Percentiles rank a stretch among this genome's conserved stretches.
Conservation (phyloP, 2,113 vertebrate genomes). For the Chaenogobius annularis region DNA sequence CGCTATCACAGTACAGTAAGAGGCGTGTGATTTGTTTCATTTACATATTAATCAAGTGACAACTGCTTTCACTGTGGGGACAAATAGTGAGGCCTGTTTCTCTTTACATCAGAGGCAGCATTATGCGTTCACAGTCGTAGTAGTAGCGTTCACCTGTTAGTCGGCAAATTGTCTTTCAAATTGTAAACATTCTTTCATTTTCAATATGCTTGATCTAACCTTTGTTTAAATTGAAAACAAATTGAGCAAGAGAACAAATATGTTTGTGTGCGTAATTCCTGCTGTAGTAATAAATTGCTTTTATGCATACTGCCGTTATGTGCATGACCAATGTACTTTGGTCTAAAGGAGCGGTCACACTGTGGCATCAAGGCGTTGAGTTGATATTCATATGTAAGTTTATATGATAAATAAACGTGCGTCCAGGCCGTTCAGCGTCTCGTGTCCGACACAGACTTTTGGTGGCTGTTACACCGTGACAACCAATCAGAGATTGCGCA, state of each 20-base stretch:
- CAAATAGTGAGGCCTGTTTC: neutral
- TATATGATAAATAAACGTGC: too few relatives aligned
- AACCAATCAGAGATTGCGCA: too few relatives aligned
- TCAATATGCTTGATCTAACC: neutral
- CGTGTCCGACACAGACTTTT: too few relatives aligned
- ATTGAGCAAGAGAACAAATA: neutral
- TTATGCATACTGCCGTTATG: neutral
- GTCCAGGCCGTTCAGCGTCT: too few relatives aligned
- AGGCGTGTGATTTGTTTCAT: conserved; percentile 2
- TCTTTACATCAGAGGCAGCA: neutral
- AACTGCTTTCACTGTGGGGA: neutral
- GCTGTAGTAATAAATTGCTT: neutral
- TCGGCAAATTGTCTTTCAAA: neutral
- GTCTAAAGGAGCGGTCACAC: too few relatives aligned
- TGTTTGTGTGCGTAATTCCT: neutral
- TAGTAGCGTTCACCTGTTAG: neutral
- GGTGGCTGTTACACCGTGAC: too few relatives aligned
- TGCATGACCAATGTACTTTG: too few relatives aligned
- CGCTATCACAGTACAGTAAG: conserved; percentile 33
- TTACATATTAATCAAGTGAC: conserved; percentile 3
- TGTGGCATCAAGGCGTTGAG: too few relatives aligned
- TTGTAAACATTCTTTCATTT: too few relatives aligned
- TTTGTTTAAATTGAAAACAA: neutral
- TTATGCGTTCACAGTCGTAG: neutral
- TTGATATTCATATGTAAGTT: too few relatives aligned